A percentile compares a stretch with the other conserved stretches of the same genome.
These are phyloP conservation scores for Netelia virgata DNA, from an alignment of 2,888 invertebrate species.

Conservation along the genomic window DNA sequence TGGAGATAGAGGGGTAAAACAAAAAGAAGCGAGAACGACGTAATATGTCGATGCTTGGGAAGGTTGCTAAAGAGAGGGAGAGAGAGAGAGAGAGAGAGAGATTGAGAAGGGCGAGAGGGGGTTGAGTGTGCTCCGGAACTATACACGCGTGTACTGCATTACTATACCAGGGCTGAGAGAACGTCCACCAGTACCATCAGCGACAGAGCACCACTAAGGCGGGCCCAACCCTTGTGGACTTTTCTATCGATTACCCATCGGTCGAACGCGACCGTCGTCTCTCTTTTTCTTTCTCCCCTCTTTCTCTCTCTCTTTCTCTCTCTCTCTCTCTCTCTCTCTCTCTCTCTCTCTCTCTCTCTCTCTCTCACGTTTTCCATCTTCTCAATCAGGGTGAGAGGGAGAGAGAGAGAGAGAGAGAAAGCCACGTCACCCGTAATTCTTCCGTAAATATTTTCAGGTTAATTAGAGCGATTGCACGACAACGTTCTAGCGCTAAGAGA, in stretches of 20 bases:
- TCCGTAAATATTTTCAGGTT: slow-evolving; percentile 82
- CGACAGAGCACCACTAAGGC: slow-evolving; percentile 76
- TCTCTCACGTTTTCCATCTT: slow-evolving; percentile 21
- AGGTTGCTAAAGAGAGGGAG: slow-evolving; percentile 16
- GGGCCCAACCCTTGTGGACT: slow-evolving; percentile 84
- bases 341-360: slow-evolving; percentile 6
- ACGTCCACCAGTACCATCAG: slow-evolving; percentile 50
- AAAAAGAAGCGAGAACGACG: slow-evolving; percentile 39
- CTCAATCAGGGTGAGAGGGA: neutral
- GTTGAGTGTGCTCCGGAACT: slow-evolving; percentile 30
- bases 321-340: slow-evolving; percentile 1
- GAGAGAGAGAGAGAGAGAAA: slow-evolving; percentile 42
- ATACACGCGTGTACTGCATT: slow-evolving; percentile 53
- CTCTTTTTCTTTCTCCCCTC: slow-evolving; percentile 30
- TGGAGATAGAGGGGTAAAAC: neutral
- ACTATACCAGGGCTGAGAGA: slow-evolving; percentile 54
- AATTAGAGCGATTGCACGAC: slow-evolving; percentile 78
- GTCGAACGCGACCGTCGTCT: slow-evolving; percentile 71
- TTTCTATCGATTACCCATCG: slow-evolving; percentile 84
- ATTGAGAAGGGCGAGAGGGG: slow-evolving; percentile 19
- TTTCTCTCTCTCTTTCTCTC: slow-evolving; percentile 45
- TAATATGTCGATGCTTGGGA: slow-evolving; percentile 35
- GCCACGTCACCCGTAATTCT: slow-evolving; percentile 78
- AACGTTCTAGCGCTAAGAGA: slow-evolving; percentile 41
- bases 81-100: slow-evolving; percentile 7